Evolutionary conservation across 2,888 invertebrate genomes (phyloP).

Genomic region (Melikaiella ostensackeni): DNA sequence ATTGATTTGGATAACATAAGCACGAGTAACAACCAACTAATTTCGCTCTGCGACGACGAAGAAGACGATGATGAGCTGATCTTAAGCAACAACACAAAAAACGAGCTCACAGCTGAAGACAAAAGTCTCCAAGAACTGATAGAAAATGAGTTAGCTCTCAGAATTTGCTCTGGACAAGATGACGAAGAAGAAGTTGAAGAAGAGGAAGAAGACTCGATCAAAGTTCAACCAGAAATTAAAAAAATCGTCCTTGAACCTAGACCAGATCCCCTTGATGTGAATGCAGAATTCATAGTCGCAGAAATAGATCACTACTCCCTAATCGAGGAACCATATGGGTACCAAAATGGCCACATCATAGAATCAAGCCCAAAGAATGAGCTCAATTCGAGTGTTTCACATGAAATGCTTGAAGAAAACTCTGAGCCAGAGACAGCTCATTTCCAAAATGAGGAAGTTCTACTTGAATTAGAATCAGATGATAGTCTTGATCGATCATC

Average conservation of each 20-base stretch:
- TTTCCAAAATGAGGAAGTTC: constrained; percentile 18
- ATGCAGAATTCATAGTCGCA: constrained; percentile 68
- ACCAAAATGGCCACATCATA: constrained; percentile 67
- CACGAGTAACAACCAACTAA: constrained; percentile 74
- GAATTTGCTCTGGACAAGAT: constrained; percentile 67
- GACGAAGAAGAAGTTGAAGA: constrained; percentile 51
- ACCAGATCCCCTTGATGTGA: constrained; percentile 62
- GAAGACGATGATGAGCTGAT: constrained; percentile 70
- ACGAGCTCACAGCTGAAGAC: constrained; percentile 72
- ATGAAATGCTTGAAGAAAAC: constrained; percentile 30
- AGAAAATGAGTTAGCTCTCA: constrained; percentile 72
- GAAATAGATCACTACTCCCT: constrained; percentile 68
- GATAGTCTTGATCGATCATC: background rate
- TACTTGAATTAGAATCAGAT: constrained; percentile 18
- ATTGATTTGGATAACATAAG: constrained; percentile 73
- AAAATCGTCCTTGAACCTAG: constrained; percentile 65
- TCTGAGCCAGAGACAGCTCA: background rate
- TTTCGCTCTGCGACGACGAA: constrained; percentile 70
- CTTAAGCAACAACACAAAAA: constrained; percentile 68
- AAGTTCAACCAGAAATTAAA: constrained; percentile 63
- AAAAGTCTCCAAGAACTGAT: constrained; percentile 75
- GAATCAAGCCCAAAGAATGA: constrained; percentile 44
- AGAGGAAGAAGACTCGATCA: constrained; percentile 46
- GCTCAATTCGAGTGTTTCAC: background rate
- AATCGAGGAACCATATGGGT: constrained; percentile 65